Base-by-base conservation (phyloP, 2,797 vertebrate genomes). In the Lacerta bilineata region DNA sequence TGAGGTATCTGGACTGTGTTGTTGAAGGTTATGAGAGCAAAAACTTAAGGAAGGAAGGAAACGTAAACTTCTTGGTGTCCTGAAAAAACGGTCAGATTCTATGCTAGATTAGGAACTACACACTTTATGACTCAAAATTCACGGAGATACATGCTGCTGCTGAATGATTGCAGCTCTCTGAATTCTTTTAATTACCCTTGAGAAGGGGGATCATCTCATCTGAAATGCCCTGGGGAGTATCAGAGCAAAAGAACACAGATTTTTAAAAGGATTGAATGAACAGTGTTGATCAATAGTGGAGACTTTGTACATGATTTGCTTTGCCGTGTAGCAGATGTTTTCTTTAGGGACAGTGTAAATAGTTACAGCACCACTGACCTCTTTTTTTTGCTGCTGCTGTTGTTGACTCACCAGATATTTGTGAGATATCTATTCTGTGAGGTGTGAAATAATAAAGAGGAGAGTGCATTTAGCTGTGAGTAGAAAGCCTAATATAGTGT, bases 31-130 rank as follows among this genome's bases (percentile, higher is more conserved):
- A n/a, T 76, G 72, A 27, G 55, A 77, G 59, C 39, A 29, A 61
- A 59, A 74, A 84, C 9, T 39, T 59, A 61, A 75, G 46, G n/a
- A 74, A 36, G 46, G n/a, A 84, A 85, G 72, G 84, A 76, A 75
- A 39, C 8, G 3, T 29, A 41, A 75, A 8, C 17, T 61, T 39
- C 36, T 77, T 39, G n/a, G 74, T 74, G 33, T 39, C 5, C 68
- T 39, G 69, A 74, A 84, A n/a, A 84, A 72, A 8, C 11, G 0
- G 13, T 18, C 33, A 74, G 83, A 66, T 76, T 41, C 8, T 7
- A 33, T 11, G 5, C 23, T 75, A 84, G 46, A 43, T 74, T 68
- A 82, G 25, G 59, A 41, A 13, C 71, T 15, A 61, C 23, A 33
- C 69, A 64, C 61, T 17, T 25, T 36, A 25, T 61, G 36, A 64